Conservation (phyloP, 2,797 vertebrate genomes). For the Heliangelus exortis region DNA sequence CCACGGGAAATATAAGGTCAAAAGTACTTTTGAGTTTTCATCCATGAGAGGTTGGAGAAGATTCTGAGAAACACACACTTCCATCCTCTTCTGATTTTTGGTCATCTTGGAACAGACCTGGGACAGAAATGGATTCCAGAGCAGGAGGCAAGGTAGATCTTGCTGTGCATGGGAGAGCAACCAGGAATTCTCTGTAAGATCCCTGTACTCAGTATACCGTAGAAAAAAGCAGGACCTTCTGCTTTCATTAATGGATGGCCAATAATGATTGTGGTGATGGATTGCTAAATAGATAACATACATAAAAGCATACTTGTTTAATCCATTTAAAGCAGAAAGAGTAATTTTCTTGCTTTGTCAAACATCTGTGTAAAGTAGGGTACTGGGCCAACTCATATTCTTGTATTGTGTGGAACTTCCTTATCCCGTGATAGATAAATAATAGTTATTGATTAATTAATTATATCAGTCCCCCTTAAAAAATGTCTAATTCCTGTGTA, state of each 20-base stretch:
- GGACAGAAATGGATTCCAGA: not conserved
- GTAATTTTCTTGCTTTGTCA: not conserved
- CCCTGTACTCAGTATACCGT: not conserved
- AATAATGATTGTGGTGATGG: not conserved
- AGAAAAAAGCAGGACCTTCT: not conserved
- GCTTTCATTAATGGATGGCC: not conserved
- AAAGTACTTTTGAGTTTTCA: not conserved
- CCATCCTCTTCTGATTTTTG: not conserved
- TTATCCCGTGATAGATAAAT: not conserved
- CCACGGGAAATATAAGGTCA: not conserved
- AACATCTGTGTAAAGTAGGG: not conserved
- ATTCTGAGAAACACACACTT: fast-evolving
- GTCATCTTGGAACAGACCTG: not conserved
- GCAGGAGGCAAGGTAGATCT: not conserved
- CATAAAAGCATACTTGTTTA: fast-evolving
- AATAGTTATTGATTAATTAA: not conserved
- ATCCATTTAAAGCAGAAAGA: not conserved
- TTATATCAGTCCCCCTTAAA: not conserved
- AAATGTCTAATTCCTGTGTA: not conserved
- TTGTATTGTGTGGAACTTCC: not conserved
- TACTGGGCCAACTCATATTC: not conserved
- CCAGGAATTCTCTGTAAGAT: fast-evolving
- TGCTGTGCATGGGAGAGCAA: not conserved
- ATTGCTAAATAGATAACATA: not conserved
- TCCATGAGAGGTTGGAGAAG: not conserved